phyloP scores from a whole-genome alignment of 2,888 invertebrate genomes.

The Patella pellucida region DNA sequence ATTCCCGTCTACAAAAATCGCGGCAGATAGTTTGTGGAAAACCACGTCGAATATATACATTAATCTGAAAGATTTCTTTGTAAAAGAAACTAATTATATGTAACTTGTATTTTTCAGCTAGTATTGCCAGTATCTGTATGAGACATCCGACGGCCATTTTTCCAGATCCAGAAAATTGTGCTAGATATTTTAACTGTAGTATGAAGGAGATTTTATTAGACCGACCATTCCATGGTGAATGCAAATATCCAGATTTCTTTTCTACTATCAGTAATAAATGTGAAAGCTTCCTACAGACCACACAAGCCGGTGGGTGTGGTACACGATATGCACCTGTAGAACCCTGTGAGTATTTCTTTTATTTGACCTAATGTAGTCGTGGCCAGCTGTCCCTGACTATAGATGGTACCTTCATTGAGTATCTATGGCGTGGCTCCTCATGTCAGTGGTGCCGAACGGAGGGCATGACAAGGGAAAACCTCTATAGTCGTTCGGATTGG shows the following conservation, averaged over 20 bases:
- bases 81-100: too few species aligned
- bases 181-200: constrained; percentile 54
- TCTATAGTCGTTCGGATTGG: too few species aligned
- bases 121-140: constrained; percentile 41
- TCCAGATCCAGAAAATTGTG: constrained; percentile 50
- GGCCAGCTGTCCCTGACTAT: not conserved
- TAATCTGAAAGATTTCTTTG: too few species aligned
- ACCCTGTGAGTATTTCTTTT: not conserved
- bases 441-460: too few species aligned
- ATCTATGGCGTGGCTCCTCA: too few species aligned
- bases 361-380: not conserved
- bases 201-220: not conserved
- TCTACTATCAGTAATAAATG: not conserved
- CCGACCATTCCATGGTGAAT: constrained; percentile 1
- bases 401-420: too few species aligned
- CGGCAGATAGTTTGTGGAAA: too few species aligned
- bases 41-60: too few species aligned
- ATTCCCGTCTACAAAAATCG: too few species aligned
- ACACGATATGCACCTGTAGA: not conserved
- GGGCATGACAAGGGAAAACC: too few species aligned
- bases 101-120: constrained; percentile 35
- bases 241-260: constrained; percentile 1
- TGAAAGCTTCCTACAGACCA: not conserved
- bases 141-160: constrained; percentile 44
- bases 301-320: not conserved